These are phyloP conservation scores for Ethmia dodecea DNA, from an alignment of 2,888 invertebrate genomes.

Conservation along the genomic window DNA sequence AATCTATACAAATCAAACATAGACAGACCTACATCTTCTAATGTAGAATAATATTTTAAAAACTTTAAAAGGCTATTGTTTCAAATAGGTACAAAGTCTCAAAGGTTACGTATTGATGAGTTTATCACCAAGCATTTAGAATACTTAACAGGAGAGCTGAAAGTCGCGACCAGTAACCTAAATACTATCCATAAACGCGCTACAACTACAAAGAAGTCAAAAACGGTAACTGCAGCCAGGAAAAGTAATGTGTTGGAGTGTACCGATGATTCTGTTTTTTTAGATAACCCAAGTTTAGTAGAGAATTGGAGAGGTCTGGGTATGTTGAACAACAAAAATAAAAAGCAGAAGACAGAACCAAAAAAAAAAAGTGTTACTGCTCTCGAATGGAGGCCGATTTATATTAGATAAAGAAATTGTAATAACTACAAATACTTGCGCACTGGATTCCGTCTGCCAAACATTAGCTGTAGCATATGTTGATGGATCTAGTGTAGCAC, in stretches of 20 bases:
- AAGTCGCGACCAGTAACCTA: conserved; percentile 6
- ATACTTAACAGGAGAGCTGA: conserved; percentile 10
- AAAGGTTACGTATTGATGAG: conserved; percentile 9
- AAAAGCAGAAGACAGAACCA: background rate
- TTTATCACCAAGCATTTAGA: conserved; percentile 7
- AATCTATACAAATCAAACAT: conserved; percentile 10
- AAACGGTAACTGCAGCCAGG: background rate
- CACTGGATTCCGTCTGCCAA: conserved; percentile 7
- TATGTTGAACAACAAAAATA: conserved; percentile 1
- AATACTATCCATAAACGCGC: conserved; percentile 7
- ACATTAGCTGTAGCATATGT: conserved; percentile 7
- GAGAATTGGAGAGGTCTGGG: conserved; percentile 3
- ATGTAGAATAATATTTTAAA: conserved; percentile 14
- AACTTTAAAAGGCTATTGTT: conserved; percentile 11
- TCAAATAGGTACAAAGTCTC: conserved; percentile 9
- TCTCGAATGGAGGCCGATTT: conserved; percentile 11
- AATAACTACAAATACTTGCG: conserved; percentile 12
- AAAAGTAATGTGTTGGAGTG: conserved; percentile 5
- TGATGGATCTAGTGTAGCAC: conserved; percentile 12
- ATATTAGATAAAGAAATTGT: conserved; percentile 6
- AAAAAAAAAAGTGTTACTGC: conserved; percentile 1
- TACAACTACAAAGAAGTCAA: background rate
- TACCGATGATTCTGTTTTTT: conserved; percentile 11
- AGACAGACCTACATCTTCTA: conserved; percentile 10
- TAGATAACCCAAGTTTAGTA: conserved; percentile 10